Base-by-base conservation (phyloP, 2,113 vertebrate species). In the Mesoclemmys tuberculata region DNA sequence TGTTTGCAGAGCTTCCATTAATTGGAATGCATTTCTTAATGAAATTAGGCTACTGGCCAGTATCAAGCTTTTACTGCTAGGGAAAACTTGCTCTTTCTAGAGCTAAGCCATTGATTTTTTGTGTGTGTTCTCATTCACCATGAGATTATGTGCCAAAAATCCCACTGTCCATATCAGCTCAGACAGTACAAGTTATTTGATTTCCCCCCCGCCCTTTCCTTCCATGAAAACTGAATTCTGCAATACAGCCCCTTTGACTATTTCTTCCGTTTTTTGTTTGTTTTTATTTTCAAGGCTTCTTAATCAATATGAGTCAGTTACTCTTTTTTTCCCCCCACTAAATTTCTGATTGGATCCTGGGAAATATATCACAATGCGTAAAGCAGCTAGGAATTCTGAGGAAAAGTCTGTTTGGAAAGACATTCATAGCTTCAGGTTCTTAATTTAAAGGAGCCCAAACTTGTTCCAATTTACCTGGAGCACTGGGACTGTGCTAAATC, bases 51-150 rank as follows among this genome's bases (percentile, higher is more conserved):
- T 90, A 56, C 88, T 85, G 94, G 96, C 97, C 97, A 97, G 95
- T 90, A 96, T 97, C 93, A 98, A 94, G 93, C 88, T 88, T 97
- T 95, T 96, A 97, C 87, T 95, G 96, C 93, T 94, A 91, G 94
- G 95, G 95, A 96, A 96, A 97, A 98, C 95, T 93, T 96, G 95
- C 95, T 97, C 95, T 96, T 97, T 96, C 93, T 97, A 95, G 95
- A 96, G 92, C 88, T 95, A 85, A 90, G 90, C 94, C 95, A 97
- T 97, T 97, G 97, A 97, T 98, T 97, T 98, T 97, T 46, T 46
- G 46, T 96, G 94, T 97, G 95, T 96, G 93, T 96, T 97, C 97
- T 97, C 96, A 98, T 97, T 96, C 96, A 95, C 97, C 96, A 94
- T 96, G 87, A 97, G 94, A 92, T 83, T 93, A 88, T 0, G 31